Conservation (phyloP, 2,113 vertebrate genomes). For the Nothoprocta perdicaria region DNA sequence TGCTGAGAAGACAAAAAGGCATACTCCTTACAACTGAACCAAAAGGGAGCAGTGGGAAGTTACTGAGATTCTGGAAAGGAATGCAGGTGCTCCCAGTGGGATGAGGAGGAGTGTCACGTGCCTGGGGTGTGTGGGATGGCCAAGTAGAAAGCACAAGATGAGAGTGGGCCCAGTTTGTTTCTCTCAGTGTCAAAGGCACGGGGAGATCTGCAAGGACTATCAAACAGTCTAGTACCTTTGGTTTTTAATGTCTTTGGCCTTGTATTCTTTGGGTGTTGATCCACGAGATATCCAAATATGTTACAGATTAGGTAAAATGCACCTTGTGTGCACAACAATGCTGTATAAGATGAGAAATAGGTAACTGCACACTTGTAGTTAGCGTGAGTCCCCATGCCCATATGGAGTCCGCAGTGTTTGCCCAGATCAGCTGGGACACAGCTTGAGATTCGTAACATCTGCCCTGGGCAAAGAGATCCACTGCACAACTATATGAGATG, state of each 20-base stretch:
- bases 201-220: neutral
- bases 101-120: fast-evolving
- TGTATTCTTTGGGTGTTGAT: neutral
- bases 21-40: neutral
- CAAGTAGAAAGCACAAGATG: neutral
- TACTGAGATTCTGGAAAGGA: neutral
- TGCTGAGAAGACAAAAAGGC: neutral
- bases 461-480: neutral
- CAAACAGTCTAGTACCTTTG: neutral
- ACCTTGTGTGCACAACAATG: neutral
- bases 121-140: neutral
- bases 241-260: neutral
- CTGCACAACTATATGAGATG: neutral
- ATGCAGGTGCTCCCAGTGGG: neutral
- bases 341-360: neutral
- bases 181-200: neutral
- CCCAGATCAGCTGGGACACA: neutral
- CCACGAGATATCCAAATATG: neutral
- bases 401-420: neutral
- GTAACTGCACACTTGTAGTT: neutral
- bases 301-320: neutral
- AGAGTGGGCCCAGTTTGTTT: neutral
- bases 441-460: neutral
- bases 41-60: neutral
- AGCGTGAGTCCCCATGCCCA: fast-evolving